A percentile compares a stretch with the other conserved stretches of the same genome.
These are phyloP conservation scores for Drosophila hamatofila DNA, from an alignment of 2,888 invertebrate genomes.

Conservation along the genomic window DNA sequence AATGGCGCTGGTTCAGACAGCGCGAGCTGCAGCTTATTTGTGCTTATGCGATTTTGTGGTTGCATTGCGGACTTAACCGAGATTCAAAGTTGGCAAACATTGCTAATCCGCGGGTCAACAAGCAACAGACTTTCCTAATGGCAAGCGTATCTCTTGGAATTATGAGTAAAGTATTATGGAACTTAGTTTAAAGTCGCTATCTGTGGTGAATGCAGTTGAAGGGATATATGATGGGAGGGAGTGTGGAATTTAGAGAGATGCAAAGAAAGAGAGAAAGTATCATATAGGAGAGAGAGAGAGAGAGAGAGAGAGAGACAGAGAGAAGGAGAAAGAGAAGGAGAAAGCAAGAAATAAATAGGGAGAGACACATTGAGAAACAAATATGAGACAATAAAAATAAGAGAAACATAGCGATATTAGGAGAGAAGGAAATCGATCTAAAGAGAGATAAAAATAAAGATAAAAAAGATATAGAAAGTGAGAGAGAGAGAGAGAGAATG, in stretches of 20 bases:
- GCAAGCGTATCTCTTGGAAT: background rate
- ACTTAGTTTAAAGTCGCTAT: background rate
- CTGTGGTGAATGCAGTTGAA: background rate
- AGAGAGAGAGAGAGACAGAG: background rate
- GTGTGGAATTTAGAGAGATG: too few relatives aligned
- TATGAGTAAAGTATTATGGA: background rate
- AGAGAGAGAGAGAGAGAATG: too few relatives aligned
- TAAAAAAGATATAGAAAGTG: too few relatives aligned
- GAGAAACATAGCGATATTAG: too few relatives aligned
- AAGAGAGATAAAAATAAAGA: too few relatives aligned
- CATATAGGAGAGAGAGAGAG: background rate
- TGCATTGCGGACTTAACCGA: slow-evolving; percentile 49
- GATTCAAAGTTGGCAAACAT: slow-evolving; percentile 60
- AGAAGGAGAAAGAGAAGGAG: background rate
- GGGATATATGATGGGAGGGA: background rate
- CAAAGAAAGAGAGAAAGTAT: background rate
- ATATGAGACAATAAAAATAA: too few relatives aligned
- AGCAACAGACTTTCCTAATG: background rate
- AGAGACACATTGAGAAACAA: background rate
- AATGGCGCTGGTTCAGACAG: slow-evolving; percentile 40
- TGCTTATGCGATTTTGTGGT: slow-evolving; percentile 37
- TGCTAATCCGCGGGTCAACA: slow-evolving; percentile 28
- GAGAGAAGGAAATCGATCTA: too few relatives aligned
- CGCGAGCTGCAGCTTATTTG: slow-evolving; percentile 42
- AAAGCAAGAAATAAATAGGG: background rate